phyloP scores from a whole-genome alignment of 2,888 invertebrate genomes.

The Heliconius charithonia region DNA sequence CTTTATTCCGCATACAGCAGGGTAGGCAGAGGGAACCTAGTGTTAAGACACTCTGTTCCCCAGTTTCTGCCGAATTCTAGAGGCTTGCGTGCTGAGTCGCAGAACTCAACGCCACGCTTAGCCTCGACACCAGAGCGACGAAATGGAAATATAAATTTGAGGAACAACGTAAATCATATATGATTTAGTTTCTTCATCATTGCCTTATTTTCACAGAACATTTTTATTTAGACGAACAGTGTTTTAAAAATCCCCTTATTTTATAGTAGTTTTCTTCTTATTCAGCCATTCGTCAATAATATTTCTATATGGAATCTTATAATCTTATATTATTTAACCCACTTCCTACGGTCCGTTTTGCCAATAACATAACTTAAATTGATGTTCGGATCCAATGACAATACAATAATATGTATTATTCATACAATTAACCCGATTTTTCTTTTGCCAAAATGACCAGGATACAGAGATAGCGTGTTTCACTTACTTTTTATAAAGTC shows the following conservation, averaged over 20 bases:
- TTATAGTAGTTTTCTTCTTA: no score
- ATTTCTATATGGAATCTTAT: background rate
- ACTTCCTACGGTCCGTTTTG: background rate
- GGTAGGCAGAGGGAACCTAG: no score
- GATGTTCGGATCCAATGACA: background rate
- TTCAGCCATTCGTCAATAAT: background rate
- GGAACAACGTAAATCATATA: background rate
- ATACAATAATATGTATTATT: conserved; percentile 2
- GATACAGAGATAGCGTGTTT: background rate
- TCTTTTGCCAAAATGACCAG: background rate
- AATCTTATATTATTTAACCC: background rate
- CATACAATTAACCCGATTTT: background rate
- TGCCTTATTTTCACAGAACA: background rate
- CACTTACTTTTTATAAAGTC: background rate
- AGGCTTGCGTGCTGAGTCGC: no score
- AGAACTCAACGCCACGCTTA: no score
- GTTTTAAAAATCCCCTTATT: no score
- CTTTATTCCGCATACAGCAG: no score
- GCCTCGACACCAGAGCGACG: no score
- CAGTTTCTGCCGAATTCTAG: no score
- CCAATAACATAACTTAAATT: background rate
- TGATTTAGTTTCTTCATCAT: no score
- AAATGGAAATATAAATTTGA: no score
- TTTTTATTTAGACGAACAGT: no score
- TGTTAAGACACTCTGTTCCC: no score